These are phyloP conservation scores for Gasterosteus nipponicus DNA, from an alignment of 2,113 vertebrate genomes.

Conservation along the genomic window DNA sequence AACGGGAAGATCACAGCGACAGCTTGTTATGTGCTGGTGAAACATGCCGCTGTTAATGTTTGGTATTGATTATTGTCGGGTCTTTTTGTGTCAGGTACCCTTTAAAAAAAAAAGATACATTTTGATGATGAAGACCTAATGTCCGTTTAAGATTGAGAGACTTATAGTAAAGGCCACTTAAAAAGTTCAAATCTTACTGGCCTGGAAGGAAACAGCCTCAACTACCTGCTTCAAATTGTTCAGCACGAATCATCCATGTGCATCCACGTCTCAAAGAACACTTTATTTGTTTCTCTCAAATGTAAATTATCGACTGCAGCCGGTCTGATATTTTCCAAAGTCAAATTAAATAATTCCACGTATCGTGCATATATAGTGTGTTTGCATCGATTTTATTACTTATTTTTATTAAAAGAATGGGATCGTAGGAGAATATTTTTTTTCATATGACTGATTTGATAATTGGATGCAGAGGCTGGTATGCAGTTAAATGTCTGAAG, in stretches of 20 bases:
- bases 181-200: not conserved
- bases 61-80: not conserved
- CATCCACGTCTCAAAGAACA: not conserved
- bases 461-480: not conserved
- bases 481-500: constrained; percentile 3
- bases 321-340: not conserved
- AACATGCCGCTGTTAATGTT: constrained; percentile 12
- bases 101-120: not conserved
- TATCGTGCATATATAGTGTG: not conserved
- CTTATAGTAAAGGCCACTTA: not conserved
- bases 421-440: not conserved
- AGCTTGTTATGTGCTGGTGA: constrained; percentile 17
- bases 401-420: not conserved
- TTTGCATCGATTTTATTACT: constrained; percentile 7
- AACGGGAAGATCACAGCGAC: not conserved
- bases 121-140: rapidly evolving
- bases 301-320: not conserved
- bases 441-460: not conserved
- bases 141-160: not conserved
- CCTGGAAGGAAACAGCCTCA: not conserved
- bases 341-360: not conserved
- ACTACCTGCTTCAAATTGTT: not conserved
- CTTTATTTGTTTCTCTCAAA: not conserved
- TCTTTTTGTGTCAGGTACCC: not conserved
- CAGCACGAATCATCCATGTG: not conserved